These are phyloP conservation scores for Lepidurus packardi DNA, from an alignment of 1,140 invertebrate species.

Conservation along the genomic window DNA sequence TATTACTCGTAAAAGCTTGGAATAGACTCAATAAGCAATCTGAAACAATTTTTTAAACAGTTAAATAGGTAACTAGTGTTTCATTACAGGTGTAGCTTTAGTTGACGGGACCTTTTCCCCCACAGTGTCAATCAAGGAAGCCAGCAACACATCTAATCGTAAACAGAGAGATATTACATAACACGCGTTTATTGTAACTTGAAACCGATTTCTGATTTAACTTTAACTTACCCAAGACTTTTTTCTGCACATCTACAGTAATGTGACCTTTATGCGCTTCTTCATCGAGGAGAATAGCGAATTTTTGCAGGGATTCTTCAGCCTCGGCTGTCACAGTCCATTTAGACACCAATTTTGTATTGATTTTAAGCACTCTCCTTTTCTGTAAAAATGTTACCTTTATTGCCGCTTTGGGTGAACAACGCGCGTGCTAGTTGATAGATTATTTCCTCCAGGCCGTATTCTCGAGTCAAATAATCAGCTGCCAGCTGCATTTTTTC, in stretches of 20 bases:
- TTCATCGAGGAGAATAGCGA: slow-evolving; percentile 62
- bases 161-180: slow-evolving; percentile 26
- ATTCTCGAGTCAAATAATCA: slow-evolving; percentile 43
- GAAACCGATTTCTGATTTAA: not conserved
- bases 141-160: slow-evolving; percentile 59
- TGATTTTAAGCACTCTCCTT: slow-evolving; percentile 28
- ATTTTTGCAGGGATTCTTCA: slow-evolving; percentile 59
- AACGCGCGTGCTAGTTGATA: slow-evolving; percentile 69
- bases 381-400: slow-evolving; percentile 44
- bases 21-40: not conserved
- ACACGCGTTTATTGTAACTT: no score
- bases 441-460: slow-evolving; percentile 65
- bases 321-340: slow-evolving; percentile 51
- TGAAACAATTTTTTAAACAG: not conserved
- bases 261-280: slow-evolving; percentile 62
- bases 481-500: slow-evolving; percentile 25
- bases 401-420: slow-evolving; percentile 61
- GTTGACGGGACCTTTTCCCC: slow-evolving; percentile 51
- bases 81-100: not conserved
- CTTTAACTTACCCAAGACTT: slow-evolving; percentile 57
- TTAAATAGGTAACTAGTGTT: not conserved
- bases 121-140: slow-evolving; percentile 62
- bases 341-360: slow-evolving; percentile 29
- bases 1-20: not conserved
- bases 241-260: slow-evolving; percentile 61